A percentile compares a stretch with the other conserved stretches of the same genome.
These are phyloP conservation scores for Eriosoma lanigerum DNA, from an alignment of 1,140 invertebrate species.

Conservation along the genomic window DNA sequence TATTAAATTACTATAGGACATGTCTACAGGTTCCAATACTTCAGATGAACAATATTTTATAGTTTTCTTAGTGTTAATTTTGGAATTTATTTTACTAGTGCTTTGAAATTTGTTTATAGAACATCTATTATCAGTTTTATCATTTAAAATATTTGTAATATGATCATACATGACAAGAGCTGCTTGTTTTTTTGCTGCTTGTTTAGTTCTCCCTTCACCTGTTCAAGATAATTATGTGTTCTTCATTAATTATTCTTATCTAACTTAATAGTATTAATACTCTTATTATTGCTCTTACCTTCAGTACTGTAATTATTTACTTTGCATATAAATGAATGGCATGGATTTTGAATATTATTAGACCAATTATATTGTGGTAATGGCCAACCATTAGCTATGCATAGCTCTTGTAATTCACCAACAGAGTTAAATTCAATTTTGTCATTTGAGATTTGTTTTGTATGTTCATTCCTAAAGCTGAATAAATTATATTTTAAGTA, in stretches of 20 bases:
- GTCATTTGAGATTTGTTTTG: neutral
- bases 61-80: neutral
- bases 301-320: neutral
- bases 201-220: slow-evolving; percentile 42
- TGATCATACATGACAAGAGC: neutral
- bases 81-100: neutral
- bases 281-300: neutral
- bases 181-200: slow-evolving; percentile 27
- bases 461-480: no score
- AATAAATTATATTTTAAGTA: no score
- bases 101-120: neutral
- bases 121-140: neutral
- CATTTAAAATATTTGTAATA: neutral
- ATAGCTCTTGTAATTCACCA: slow-evolving; percentile 92
- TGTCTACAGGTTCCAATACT: neutral
- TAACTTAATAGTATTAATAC: no score
- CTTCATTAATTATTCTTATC: no score
- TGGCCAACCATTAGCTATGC: slow-evolving; percentile 91
- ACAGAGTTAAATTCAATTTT: slow-evolving; percentile 65
- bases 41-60: neutral
- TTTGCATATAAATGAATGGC: neutral
- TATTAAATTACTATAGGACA: neutral
- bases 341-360: no score
- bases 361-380: slow-evolving; percentile 64
- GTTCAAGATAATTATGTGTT: neutral